Conservation (phyloP, 2,888 invertebrate genomes). For the Nomada hirtipes region DNA sequence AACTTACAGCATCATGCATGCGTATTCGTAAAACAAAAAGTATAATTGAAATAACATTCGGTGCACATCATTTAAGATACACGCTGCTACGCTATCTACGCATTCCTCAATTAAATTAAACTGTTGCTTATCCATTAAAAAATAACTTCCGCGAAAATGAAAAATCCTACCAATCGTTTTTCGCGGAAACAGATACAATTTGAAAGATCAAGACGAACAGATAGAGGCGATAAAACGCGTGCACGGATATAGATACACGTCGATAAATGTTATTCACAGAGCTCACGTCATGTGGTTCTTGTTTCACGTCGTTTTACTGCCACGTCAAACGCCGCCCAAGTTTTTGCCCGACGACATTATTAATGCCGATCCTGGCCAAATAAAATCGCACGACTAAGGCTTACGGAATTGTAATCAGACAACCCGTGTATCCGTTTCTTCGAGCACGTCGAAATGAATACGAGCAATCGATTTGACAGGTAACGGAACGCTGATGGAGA, state of each 20-base stretch:
- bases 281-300: slow-evolving; percentile 27
- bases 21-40: no score
- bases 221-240: neutral
- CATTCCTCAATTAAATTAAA: no score
- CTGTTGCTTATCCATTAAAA: no score
- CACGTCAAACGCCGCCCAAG: neutral
- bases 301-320: neutral
- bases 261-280: slow-evolving; percentile 21
- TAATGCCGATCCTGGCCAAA: no score
- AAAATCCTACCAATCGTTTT: neutral
- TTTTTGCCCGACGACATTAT: neutral
- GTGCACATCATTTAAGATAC: no score
- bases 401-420: neutral
- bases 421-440: neutral
- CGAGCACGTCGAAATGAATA: slow-evolving; percentile 15
- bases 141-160: no score
- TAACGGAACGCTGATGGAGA: slow-evolving; percentile 55
- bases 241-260: neutral
- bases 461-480: slow-evolving; percentile 54
- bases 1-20: neutral
- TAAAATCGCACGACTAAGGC: neutral
- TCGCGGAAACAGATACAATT: neutral
- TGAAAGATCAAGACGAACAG: no score
- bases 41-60: no score
- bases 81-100: no score